Evolutionary conservation across 1,140 invertebrate genomes (phyloP).

Genomic region (Nylanderia fulva): DNA sequence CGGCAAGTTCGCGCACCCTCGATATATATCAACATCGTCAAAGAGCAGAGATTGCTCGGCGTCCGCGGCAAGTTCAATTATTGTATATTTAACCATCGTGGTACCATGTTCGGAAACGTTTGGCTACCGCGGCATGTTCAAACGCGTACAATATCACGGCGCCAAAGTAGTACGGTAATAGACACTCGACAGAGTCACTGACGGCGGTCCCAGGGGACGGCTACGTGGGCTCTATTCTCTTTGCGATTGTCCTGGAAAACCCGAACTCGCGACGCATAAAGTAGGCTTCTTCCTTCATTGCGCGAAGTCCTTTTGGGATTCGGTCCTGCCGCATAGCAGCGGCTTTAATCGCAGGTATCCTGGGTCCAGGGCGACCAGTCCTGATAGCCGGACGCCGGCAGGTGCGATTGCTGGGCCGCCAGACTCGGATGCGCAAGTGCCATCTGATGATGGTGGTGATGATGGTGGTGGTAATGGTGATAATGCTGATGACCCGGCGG

Average conservation of each 20-base stretch:
- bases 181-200: constrained; percentile 28
- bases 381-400: constrained; percentile 79
- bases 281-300: neutral
- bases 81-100: constrained; percentile 31
- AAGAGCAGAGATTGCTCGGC: neutral
- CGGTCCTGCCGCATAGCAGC: neutral
- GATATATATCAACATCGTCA: constrained; percentile 19
- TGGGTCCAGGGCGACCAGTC: constrained; percentile 82
- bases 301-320: neutral
- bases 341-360: constrained; percentile 82
- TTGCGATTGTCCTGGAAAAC: neutral
- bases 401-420: constrained; percentile 72
- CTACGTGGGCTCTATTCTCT: neutral
- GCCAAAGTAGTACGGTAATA: constrained; percentile 23
- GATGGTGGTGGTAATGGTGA: constrained; percentile 79
- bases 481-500: constrained; percentile 85
- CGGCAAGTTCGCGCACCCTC: constrained; percentile 12
- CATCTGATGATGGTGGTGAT: constrained; percentile 80
- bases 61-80: constrained; percentile 42
- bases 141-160: constrained; percentile 25
- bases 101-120: constrained; percentile 9
- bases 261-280: constrained; percentile 3
- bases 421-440: constrained; percentile 78
- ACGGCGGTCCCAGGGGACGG: neutral
- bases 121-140: constrained; percentile 8